Conservation (phyloP, 2,113 vertebrate genomes). For the Campylomormyrus numenius region DNA sequence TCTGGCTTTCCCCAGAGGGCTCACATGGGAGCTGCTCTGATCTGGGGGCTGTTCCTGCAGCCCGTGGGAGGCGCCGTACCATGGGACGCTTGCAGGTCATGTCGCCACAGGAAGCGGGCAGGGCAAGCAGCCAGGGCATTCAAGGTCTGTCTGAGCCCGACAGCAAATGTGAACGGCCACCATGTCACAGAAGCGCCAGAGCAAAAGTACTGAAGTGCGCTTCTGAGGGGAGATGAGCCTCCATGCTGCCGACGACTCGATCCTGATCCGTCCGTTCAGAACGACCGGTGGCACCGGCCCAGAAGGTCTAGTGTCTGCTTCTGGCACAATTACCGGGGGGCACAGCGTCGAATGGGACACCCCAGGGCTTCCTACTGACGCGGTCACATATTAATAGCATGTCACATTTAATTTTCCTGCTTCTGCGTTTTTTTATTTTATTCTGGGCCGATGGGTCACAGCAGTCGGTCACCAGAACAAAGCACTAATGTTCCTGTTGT, state of each 20-base stretch:
- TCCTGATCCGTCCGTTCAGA: neutral
- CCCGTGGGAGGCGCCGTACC: neutral
- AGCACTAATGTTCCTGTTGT: neutral
- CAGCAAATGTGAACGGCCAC: neutral
- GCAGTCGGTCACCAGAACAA: neutral
- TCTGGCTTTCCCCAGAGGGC: neutral
- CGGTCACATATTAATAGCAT: neutral
- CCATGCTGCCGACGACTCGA: neutral
- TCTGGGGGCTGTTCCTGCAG: neutral
- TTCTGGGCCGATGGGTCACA: neutral
- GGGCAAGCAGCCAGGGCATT: neutral
- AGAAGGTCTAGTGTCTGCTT: neutral
- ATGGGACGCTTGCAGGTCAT: neutral
- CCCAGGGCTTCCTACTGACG: neutral
- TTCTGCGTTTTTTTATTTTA: neutral
- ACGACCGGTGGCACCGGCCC: neutral
- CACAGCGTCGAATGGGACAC: neutral
- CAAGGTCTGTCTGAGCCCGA: neutral
- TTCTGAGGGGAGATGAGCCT: neutral
- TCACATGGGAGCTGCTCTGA: neutral
- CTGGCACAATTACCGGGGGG: neutral
- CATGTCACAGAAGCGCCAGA: neutral
- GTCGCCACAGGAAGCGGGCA: neutral
- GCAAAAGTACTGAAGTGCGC: neutral
- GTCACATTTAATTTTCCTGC: neutral